Percentiles rank a stretch among this genome's conserved stretches.
phyloP scores from a whole-genome alignment of 1,140 invertebrate species.

The Chironomus tepperi region DNA sequence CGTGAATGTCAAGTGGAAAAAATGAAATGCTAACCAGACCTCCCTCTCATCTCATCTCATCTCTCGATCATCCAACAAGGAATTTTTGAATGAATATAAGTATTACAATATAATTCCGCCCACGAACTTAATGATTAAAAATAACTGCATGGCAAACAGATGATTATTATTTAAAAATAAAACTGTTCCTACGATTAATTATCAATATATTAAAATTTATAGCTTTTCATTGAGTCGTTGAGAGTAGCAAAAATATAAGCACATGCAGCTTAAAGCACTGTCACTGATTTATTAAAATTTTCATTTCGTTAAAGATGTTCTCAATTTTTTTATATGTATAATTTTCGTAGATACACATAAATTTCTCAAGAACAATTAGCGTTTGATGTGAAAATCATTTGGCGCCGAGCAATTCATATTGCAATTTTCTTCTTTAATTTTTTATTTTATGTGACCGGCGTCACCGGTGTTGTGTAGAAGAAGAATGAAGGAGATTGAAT shows the following conservation, averaged over 20 bases:
- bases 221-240: neutral
- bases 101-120: neutral
- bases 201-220: neutral
- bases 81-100: neutral
- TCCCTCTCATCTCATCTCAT: neutral
- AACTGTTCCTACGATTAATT: neutral
- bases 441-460: neutral
- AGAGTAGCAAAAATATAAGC: neutral
- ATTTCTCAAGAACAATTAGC: neutral
- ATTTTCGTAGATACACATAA: no score
- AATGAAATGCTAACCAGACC: neutral
- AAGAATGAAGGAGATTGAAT: neutral
- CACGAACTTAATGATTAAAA: neutral
- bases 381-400: neutral
- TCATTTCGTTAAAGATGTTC: no score
- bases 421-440: neutral
- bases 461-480: neutral
- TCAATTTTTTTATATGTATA: no score
- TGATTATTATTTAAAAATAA: neutral
- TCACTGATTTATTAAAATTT: no score
- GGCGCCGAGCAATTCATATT: slow-evolving; percentile 5
- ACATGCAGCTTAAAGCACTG: no score
- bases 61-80: neutral
- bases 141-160: neutral
- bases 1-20: neutral